Base-by-base conservation (phyloP, 2,888 invertebrate genomes). In the Leptopterna dolabrata region DNA sequence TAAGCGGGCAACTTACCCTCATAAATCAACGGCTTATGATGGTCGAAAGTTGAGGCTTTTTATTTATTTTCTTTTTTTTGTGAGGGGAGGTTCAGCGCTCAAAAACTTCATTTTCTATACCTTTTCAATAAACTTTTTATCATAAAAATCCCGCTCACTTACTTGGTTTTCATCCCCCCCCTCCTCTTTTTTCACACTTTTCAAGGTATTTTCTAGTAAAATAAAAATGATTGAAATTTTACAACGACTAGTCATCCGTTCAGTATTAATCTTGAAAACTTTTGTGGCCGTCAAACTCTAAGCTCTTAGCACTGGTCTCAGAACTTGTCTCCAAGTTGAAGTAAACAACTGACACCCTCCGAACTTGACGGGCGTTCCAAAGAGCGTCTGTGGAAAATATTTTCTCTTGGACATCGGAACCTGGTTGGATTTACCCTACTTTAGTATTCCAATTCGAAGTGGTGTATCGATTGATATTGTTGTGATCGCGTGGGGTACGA, bases 211-310 rank as follows among this genome's bases (percentile, higher is more conserved):
- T 70, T 70, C 16, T 41, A 83, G 83, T 70, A 19, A 83, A n/a
- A 70, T 83, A 83, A 83, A 83, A 43, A 70, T n/a, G 83, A 83
- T 83, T 83, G 63, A 83, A 83, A 83, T 83, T 83, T 83, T 24
- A 16, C 36, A 70, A 19, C 83, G 41, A 70, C 63, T 36, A 70
- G 83, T 47, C 83, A 83, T 83, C 83, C 19, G 83, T 83, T 83
- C 83, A 70, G 70, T 83, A 83, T 83, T 83, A 83, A 83, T 70
- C 81, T 45, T 24, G 78, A 45, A 55, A 78, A 78, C 78, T 78
- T 78, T 45, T 45, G 45, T 78, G 78, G 24, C 45, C 27, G 24
- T 45, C 45, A 27, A 45, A 78, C 78, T 36, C 36, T 76, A n/a
- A 36, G 76, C 47, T 63, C 63, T 24, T 13, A 45, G 45, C 78